These are phyloP conservation scores for Gymnogyps californianus DNA, from an alignment of 2,113 vertebrate genomes.

Conservation along the genomic window DNA sequence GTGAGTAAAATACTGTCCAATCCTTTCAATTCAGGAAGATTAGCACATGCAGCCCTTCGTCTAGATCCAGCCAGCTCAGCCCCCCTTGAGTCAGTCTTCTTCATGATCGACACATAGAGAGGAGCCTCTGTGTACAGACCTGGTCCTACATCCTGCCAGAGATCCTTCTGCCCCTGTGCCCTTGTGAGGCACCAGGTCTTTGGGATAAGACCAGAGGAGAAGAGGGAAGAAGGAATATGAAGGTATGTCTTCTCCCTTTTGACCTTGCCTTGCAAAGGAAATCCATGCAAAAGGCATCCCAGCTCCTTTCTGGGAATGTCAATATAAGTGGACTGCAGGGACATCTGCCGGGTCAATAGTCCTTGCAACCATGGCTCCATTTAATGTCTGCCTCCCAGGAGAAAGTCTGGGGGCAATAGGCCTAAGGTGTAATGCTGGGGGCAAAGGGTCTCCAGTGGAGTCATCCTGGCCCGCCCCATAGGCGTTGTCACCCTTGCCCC, in stretches of 20 bases:
- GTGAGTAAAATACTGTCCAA: not conserved
- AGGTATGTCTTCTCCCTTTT: not conserved
- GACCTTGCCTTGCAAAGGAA: not conserved
- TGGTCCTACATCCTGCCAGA: not conserved
- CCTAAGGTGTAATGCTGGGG: not conserved
- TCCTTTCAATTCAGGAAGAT: not conserved
- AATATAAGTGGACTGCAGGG: not conserved
- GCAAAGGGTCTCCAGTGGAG: not conserved
- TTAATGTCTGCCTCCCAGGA: not conserved
- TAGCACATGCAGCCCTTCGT: not conserved
- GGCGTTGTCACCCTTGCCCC: not conserved
- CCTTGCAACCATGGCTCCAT: not conserved
- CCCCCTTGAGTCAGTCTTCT: not conserved
- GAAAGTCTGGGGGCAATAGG: not conserved
- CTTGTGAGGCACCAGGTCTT: not conserved
- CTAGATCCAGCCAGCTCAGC: not conserved
- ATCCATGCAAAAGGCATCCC: not conserved
- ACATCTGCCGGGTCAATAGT: not conserved
- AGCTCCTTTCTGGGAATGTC: not conserved
- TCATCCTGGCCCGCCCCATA: not conserved
- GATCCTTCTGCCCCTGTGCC: not conserved
- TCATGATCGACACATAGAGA: rapidly evolving
- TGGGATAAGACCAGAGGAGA: not conserved
- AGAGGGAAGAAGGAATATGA: not conserved
- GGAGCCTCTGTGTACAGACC: not conserved